phyloP scores from a whole-genome alignment of 2,113 vertebrate species.

The Narcine bancroftii region DNA sequence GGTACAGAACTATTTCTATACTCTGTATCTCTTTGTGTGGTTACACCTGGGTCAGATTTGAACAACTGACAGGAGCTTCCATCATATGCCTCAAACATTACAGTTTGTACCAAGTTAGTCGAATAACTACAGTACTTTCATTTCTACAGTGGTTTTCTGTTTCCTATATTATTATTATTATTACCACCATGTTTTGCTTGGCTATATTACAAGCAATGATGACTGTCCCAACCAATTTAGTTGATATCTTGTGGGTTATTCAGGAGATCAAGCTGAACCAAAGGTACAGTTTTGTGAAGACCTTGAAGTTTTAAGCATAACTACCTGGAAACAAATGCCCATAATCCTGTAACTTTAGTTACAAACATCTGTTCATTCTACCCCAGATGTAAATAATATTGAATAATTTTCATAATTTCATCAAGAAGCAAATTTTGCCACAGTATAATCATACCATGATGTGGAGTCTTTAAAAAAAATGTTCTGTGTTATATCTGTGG shows the following conservation, averaged over 20 bases:
- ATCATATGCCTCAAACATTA: neutral
- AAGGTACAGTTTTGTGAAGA: neutral
- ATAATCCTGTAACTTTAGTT: neutral
- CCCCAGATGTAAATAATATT: neutral
- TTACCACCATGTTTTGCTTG: no score
- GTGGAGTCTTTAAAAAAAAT: neutral
- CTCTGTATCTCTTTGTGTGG: neutral
- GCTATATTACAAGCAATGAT: neutral
- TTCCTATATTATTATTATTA: neutral
- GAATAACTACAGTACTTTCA: neutral
- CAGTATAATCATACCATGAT: neutral
- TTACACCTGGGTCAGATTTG: conserved; percentile 28
- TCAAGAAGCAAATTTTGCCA: neutral
- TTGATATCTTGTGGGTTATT: neutral
- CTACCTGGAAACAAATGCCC: neutral
- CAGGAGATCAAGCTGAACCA: neutral
- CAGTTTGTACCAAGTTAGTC: neutral
- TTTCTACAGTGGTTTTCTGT: neutral
- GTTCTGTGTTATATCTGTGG: neutral
- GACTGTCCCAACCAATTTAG: neutral
- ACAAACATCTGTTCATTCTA: neutral
- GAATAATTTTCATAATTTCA: neutral
- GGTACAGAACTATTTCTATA: neutral
- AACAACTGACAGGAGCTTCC: conserved; percentile 17
- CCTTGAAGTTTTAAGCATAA: neutral